A percentile compares a stretch with the other conserved stretches of the same genome.
Conservation (phyloP, 2,797 vertebrate genomes). For the Margarornis squamiger region DNA sequence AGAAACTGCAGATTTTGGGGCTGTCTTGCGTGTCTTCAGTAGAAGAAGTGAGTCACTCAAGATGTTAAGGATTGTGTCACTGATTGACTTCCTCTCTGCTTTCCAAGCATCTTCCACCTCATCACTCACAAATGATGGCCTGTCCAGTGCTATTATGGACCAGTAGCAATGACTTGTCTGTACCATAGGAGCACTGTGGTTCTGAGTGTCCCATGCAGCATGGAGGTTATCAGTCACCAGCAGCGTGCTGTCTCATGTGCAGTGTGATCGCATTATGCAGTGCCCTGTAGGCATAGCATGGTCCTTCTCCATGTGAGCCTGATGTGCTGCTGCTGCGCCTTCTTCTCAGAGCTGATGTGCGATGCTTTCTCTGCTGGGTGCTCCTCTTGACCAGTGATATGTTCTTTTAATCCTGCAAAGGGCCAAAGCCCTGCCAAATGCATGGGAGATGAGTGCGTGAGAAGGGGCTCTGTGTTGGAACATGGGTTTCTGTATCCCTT, state of each 20-base stretch:
- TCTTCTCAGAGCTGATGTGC: fast-evolving
- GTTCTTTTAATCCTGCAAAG: background rate
- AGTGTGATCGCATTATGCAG: background rate
- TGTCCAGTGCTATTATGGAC: background rate
- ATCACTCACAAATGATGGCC: background rate
- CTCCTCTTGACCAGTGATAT: no score
- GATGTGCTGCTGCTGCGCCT: background rate
- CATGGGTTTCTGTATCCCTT: background rate
- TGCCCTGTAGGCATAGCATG: fast-evolving
- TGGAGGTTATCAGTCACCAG: background rate
- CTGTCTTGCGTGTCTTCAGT: background rate
- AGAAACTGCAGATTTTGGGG: background rate
- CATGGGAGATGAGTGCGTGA: background rate
- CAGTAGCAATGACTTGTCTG: background rate
- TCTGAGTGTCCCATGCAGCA: background rate
- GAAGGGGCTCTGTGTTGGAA: background rate
- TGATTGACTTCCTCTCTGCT: background rate
- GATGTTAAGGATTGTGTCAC: background rate
- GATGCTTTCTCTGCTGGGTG: background rate
- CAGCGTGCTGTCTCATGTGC: background rate
- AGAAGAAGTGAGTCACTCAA: background rate
- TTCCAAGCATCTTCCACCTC: background rate
- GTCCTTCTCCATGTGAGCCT: background rate
- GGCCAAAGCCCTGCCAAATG: background rate
- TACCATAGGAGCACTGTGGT: background rate